These are phyloP conservation scores for Sminthopsis crassicaudata DNA, from an alignment of 2,113 vertebrate genomes.

Conservation along the genomic window DNA sequence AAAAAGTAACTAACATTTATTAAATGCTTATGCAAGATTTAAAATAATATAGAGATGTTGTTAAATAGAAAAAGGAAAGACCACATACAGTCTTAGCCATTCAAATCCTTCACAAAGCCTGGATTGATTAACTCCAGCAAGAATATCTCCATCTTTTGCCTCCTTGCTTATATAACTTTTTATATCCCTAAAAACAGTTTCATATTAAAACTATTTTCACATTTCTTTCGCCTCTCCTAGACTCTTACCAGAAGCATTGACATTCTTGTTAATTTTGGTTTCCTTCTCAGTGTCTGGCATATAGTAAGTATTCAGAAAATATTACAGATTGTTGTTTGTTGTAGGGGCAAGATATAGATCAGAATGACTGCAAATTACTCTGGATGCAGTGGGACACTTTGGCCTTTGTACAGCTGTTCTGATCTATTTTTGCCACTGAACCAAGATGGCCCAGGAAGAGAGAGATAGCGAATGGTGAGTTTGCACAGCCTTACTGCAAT, in stretches of 20 bases:
- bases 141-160: background rate
- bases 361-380: too few species aligned
- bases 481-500: too few species aligned
- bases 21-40: background rate
- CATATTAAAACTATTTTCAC: background rate
- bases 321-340: too few species aligned
- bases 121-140: background rate
- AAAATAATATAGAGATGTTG: constrained; percentile 9
- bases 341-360: too few species aligned
- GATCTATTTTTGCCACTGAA: too few species aligned
- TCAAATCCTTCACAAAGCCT: constrained; percentile 24
- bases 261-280: background rate
- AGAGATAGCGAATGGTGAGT: too few species aligned
- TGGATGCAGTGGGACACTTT: too few species aligned
- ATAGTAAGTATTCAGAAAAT: too few species aligned
- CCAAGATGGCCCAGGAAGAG: too few species aligned
- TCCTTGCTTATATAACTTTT: background rate
- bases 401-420: too few species aligned
- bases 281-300: background rate
- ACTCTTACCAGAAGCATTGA: background rate
- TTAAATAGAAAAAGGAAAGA: constrained; percentile 11
- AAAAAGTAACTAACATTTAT: background rate
- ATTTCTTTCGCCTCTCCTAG: background rate
- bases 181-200: background rate
- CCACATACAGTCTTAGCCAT: background rate